These are phyloP conservation scores for Meiosimyza platycephala DNA, from an alignment of 2,888 invertebrate species.

Conservation along the genomic window DNA sequence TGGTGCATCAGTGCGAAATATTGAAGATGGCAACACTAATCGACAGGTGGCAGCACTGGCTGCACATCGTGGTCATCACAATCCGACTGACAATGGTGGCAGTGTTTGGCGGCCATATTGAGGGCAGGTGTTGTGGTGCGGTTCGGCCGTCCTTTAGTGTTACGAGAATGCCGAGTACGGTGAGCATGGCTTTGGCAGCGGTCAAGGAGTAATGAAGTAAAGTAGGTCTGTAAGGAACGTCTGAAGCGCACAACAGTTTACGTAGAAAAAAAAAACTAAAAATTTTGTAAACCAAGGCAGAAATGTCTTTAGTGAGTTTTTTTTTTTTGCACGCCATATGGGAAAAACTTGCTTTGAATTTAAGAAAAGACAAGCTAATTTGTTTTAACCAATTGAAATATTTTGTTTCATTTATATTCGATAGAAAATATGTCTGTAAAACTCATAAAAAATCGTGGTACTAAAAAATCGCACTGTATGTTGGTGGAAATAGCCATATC, in stretches of 20 bases:
- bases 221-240: not conserved
- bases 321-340: too few relatives aligned
- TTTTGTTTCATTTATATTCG: too few relatives aligned
- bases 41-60: conserved; percentile 66
- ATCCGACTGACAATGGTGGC: conserved; percentile 70
- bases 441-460: too few relatives aligned
- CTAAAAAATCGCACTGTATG: too few relatives aligned
- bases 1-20: conserved; percentile 66
- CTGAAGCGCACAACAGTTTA: not conserved
- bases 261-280: not conserved
- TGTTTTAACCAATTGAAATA: too few relatives aligned
- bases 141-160: conserved; percentile 65
- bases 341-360: too few relatives aligned
- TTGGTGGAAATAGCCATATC: too few relatives aligned
- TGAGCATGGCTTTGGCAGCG: conserved; percentile 34
- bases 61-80: conserved; percentile 66
- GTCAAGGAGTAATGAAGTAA: not conserved
- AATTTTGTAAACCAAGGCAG: too few relatives aligned
- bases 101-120: conserved; percentile 85
- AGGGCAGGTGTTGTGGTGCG: conserved; percentile 66
- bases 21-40: conserved; percentile 65
- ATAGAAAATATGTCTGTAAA: too few relatives aligned
- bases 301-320: too few relatives aligned
- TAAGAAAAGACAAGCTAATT: too few relatives aligned
- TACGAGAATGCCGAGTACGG: conserved; percentile 55